Conservation (phyloP, 2,113 vertebrate genomes). For the Excalfactoria chinensis region DNA sequence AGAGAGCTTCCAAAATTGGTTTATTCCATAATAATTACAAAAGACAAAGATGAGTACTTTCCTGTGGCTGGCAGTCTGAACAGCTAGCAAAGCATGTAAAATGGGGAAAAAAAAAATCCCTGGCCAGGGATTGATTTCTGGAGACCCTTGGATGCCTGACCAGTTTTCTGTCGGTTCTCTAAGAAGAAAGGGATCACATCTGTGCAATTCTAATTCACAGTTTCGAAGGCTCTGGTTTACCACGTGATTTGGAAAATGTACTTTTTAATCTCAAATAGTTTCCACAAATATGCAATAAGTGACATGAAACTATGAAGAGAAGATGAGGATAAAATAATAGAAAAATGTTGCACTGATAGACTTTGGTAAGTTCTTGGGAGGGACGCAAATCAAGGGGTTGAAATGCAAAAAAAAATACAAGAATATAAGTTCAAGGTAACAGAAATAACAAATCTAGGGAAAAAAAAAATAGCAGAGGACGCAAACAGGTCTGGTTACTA, state of each 20-base stretch:
- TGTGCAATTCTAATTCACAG: not conserved
- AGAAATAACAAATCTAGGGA: conserved; percentile 8
- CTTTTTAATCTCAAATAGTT: not conserved
- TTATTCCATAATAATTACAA: not conserved
- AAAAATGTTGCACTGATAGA: not conserved
- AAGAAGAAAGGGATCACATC: not conserved
- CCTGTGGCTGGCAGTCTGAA: not conserved
- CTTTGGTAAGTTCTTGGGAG: not conserved
- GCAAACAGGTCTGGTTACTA: conserved; percentile 16
- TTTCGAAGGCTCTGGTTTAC: not conserved
- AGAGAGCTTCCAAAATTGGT: conserved; percentile 17
- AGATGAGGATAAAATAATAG: not conserved
- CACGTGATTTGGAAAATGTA: not conserved
- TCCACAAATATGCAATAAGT: conserved; percentile 17
- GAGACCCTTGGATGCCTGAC: not conserved
- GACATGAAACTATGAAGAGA: not conserved
- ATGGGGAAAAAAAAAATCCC: not conserved
- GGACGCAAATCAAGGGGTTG: conserved; percentile 17
- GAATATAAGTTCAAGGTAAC: conserved; percentile 58
- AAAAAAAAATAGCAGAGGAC: not conserved
- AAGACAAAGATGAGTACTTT: not conserved
- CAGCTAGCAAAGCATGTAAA: not conserved
- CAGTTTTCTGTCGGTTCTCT: not conserved
- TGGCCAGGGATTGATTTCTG: not conserved
- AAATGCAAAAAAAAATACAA: conserved; percentile 2